Conservation (phyloP, 2,797 vertebrate species). For the Spea hammondii region DNA sequence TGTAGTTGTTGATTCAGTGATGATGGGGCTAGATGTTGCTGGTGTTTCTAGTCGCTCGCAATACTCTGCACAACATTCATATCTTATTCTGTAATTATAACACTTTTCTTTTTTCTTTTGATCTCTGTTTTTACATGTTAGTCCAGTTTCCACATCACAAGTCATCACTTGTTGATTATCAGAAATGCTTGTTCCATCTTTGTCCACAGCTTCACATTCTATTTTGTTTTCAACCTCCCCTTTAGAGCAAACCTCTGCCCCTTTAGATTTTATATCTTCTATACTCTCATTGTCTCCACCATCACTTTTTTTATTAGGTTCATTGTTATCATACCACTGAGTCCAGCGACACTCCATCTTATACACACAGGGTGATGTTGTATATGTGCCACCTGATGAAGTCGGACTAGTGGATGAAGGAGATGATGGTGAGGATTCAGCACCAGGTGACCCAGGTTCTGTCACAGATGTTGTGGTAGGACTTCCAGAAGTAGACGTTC, state of each 20-base stretch:
- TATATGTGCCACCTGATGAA: too few relatives aligned
- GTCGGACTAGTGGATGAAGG: too few relatives aligned
- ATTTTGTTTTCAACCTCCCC: neutral
- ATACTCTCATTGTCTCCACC: slow-evolving; percentile 13
- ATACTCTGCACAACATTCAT: slow-evolving; percentile 21
- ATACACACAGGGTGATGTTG: neutral
- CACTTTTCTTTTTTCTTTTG: slow-evolving; percentile 13
- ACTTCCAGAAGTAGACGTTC: neutral
- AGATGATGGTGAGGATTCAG: neutral
- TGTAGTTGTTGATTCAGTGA: neutral
- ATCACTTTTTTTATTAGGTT: neutral
- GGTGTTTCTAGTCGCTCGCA: slow-evolving; percentile 7
- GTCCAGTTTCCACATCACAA: neutral
- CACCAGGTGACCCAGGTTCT: neutral
- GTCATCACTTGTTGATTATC: neutral
- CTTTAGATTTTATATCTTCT: slow-evolving; percentile 3
- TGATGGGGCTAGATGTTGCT: neutral
- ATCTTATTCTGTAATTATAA: neutral
- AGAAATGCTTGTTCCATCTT: neutral
- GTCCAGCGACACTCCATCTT: slow-evolving; percentile 21
- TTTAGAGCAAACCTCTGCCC: neutral
- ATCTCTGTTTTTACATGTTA: slow-evolving; percentile 1
- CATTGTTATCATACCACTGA: slow-evolving; percentile 6
- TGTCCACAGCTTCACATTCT: slow-evolving; percentile 3
- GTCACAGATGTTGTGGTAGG: neutral